Evolutionary conservation across 2,888 invertebrate species (phyloP), one percentile per base, ranked within the genome.

Genomic region (Phyto melanocephala): DNA sequence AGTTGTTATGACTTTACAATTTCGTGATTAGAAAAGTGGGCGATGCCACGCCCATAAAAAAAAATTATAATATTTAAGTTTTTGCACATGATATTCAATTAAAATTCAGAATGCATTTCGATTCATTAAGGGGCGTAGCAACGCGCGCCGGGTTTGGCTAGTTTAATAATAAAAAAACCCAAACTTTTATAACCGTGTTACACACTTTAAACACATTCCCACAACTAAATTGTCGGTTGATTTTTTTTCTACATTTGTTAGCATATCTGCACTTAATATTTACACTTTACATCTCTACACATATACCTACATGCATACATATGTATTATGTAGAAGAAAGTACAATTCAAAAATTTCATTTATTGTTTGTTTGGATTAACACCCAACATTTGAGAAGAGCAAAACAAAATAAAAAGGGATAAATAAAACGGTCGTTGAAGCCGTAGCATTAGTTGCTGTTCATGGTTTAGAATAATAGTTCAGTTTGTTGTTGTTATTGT

Each of bases 291-390:
- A 75, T n/a, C 77, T 68, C 8, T 10, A 42, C 22, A 56, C 40
- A n/a, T n/a, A 4, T 42, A n/a, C n/a, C n/a, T n/a, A n/a, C n/a
- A n/a, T n/a, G n/a, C n/a, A n/a, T n/a, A n/a, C n/a, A n/a, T n/a
- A n/a, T n/a, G n/a, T n/a, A n/a, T n/a, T n/a, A n/a, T n/a, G n/a
- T n/a, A n/a, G n/a, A n/a, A n/a, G n/a, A 17, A 6, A n/a, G 15
- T 28, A 28, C 20, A 15, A 50, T 24, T 1, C 58, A 78, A 78
- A 81, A 74, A 45, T 22, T 82, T 70, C 75, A 70, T 82, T 82
- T 78, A 82, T 79, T 79, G 70, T 75, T 82, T 82, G 78, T 79
- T 79, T 79, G 81, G 70, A 70, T 82, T 79, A 82, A 82, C 78
- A 71, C 81, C 70, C 81, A 56, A 70, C 74, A 63, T 68, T 68